Conservation (phyloP, 2,113 vertebrate species). For the Crypturellus undulatus region DNA sequence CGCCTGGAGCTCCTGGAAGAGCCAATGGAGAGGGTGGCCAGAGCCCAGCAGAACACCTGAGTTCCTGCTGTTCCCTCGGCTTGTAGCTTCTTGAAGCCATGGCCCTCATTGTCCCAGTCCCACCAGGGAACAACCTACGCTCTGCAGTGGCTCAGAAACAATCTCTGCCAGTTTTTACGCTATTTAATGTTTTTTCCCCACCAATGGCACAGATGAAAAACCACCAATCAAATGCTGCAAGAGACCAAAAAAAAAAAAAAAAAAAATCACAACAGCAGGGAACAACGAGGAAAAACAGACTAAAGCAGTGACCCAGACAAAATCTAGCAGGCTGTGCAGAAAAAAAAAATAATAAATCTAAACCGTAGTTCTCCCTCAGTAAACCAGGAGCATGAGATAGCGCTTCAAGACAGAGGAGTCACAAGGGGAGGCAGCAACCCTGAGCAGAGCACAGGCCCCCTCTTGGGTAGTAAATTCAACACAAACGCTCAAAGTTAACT, state of each 20-base stretch:
- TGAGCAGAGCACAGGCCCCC: not conserved
- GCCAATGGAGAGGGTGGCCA: not conserved
- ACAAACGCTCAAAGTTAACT: not conserved
- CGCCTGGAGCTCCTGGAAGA: not conserved
- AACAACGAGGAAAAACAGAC: not conserved
- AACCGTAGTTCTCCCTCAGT: accelerated
- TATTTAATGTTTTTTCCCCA: not conserved
- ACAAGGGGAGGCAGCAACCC: not conserved
- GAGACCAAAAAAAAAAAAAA: not conserved
- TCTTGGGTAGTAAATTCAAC: not conserved
- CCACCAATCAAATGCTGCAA: not conserved
- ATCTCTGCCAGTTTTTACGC: not conserved
- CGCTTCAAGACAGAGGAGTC: not conserved
- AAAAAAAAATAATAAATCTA: not conserved
- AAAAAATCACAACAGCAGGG: not conserved
- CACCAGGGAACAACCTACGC: not conserved
- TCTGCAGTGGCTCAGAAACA: not conserved
- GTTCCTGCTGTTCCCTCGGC: not conserved
- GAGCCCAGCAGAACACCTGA: accelerated
- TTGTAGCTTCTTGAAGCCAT: not conserved
- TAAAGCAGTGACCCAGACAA: not conserved
- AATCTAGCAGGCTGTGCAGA: not conserved
- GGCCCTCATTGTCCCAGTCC: not conserved
- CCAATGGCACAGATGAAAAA: not conserved
- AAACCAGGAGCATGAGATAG: not conserved